Base-by-base conservation (phyloP, 2,113 vertebrate species). In the Laticauda laticaudata region DNA sequence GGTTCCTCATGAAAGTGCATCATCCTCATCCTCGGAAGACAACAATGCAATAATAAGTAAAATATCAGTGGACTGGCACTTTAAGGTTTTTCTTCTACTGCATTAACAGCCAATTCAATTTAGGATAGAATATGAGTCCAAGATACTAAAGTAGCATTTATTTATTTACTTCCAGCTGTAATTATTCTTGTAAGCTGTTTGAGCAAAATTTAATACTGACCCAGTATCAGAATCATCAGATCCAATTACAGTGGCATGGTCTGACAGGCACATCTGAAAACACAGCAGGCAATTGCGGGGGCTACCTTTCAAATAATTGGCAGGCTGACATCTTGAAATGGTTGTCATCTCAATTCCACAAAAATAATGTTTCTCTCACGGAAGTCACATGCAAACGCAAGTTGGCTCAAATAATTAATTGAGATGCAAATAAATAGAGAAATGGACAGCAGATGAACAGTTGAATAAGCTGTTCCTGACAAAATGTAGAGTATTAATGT, bases 221-320 rank as follows among this genome's bases (percentile, higher is more conserved):
- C 75, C 56, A 39, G 43, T 90, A 81, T 90, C 92, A 86, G 2
- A 29, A 20, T 90, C 55, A 93, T 88, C 90, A 81, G 61, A 93
- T 93, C 92, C 88, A 93, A 64, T 93, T 90, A 93, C n/a, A 86
- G 75, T 89, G 59, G 75, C 55, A 61, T 90, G 43, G 43, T 93
- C 55, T 39, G 88, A 86, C 88, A 90, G 11, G 55, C 88, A 90
- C n/a, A 43, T 75, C 43, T 86, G 88, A 93, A 90, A 75, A 93
- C 75, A 69, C 64, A 34, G 55, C 55, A 57, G 75, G 88, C 75
- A 90, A 21, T 18, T 61, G 34, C 39, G 90, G 55, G 88, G 59
- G 29, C 26, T 90, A 56, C 55, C 75, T 90, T 93, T 90, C 61
- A 93, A 93, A 56, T 90, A 93, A 90, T 86, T 75, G 39, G 14